Evolutionary conservation across 2,113 vertebrate species (phyloP), one percentile per base, ranked within the genome.

Genomic region (Pterocles gutturalis): DNA sequence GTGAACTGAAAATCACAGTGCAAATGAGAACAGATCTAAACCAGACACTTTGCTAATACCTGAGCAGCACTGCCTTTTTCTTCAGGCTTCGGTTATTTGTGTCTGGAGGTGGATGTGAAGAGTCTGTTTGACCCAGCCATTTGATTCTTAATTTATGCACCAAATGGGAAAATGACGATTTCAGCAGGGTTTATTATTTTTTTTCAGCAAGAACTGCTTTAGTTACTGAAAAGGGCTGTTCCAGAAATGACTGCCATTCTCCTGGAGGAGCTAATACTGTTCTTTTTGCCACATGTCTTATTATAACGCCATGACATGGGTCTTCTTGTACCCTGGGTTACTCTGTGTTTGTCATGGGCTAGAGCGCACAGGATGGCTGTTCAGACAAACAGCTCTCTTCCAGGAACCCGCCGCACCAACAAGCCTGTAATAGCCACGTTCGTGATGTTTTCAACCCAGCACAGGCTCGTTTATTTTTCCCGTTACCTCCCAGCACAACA

Each of bases 381-480:
- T 85, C 75, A 83, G 76, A 77, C 89, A 96, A 96, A 94, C 92
- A 97, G 82, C 46, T 75, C 90, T 83, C 61, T 94, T 96, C 95
- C 92, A 92, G 90, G 95, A 97, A 95, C 73, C 61, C 0, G 0
- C 81, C 6, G 12, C 87, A 89, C 77, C 77, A 89, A 55, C 67
- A 45, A 73, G 69, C 49, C 72, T 82, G 55, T 19, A 70, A 83
- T 3, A 91, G 82, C 29, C 82, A 85, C 38, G 2, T 33, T 75
- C 49, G 26, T 55, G 88, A 64, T 83, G 82, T 60, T 93, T 95
- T 91, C 5, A 0, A 83, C 34, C 45, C 75, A 80, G n/a, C 34
- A 65, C 29, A 76, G 34, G 57, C 78, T 95, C 69, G 4, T 95
- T 83, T 80, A 13, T 72, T 95, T 80, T 88, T 60, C 66, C 70